phyloP scores from a whole-genome alignment of 2,797 vertebrate genomes.

The Darevskia mixta region DNA sequence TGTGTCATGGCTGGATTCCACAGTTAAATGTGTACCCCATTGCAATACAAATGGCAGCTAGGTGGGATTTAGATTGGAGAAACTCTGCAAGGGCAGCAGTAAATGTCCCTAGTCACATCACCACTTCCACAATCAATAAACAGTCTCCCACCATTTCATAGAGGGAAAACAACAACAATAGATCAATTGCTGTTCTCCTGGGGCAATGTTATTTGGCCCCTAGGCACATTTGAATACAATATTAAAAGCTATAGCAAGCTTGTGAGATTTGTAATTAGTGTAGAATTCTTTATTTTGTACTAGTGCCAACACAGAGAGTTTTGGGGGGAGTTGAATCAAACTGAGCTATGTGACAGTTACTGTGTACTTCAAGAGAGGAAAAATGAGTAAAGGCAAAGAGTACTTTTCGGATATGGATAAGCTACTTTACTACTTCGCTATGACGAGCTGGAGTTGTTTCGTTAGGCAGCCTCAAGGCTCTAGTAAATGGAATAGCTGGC shows the following conservation, averaged over 20 bases:
- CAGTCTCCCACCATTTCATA: not conserved
- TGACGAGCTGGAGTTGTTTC: conserved; percentile 30
- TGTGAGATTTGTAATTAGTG: not conserved
- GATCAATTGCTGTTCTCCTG: not conserved
- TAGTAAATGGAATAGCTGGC: conserved; percentile 51
- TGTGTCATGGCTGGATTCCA: not conserved
- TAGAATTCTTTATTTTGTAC: conserved; percentile 3
- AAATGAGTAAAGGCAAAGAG: not conserved
- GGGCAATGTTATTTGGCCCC: not conserved
- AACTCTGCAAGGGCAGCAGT: not conserved
- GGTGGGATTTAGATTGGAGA: not conserved
- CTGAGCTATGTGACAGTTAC: not conserved
- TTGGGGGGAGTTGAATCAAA: conserved; percentile 5
- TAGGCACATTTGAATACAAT: conserved; percentile 1
- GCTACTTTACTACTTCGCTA: conserved; percentile 18
- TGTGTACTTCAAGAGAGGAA: not conserved
- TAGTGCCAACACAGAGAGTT: conserved; percentile 8
- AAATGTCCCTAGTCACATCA: not conserved
- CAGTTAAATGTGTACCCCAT: no score
- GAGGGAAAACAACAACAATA: not conserved
- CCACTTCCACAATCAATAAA: not conserved
- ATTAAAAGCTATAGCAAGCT: not conserved
- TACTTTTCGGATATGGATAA: conserved; percentile 42
- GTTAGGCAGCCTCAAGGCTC: conserved; percentile 57
- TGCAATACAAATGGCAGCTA: not conserved